Conservation (phyloP, 2,888 invertebrate species). For the Craniophora ligustri region DNA sequence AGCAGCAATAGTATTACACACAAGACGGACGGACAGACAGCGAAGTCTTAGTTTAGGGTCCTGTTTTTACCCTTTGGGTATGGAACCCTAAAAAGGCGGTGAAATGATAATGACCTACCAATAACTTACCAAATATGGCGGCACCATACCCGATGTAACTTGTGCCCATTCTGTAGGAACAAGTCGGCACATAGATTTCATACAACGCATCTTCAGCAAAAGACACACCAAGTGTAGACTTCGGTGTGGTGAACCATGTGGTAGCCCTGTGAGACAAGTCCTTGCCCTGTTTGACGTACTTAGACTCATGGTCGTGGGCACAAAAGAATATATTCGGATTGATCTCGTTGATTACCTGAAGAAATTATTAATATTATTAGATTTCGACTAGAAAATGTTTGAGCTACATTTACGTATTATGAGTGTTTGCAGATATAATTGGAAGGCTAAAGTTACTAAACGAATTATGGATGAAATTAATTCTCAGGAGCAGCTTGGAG, state of each 20-base stretch:
- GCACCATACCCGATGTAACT: constrained; percentile 95
- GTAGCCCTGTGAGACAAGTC: constrained; percentile 60
- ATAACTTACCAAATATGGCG: constrained; percentile 92
- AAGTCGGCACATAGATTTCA: constrained; percentile 97
- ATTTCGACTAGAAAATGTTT: neutral
- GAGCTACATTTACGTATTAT: too few species aligned
- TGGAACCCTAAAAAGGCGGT: too few species aligned
- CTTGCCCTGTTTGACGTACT: constrained; percentile 82
- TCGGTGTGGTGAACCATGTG: constrained; percentile 56
- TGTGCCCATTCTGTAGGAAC: constrained; percentile 98
- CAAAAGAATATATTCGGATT: constrained; percentile 85
- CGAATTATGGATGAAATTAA: too few species aligned
- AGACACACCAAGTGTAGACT: constrained; percentile 62
- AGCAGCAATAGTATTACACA: too few species aligned
- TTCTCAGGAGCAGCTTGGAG: too few species aligned
- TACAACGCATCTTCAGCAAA: constrained; percentile 75
- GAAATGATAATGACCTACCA: too few species aligned
- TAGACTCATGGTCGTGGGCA: constrained; percentile 92
- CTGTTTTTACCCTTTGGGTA: too few species aligned
- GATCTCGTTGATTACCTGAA: constrained; percentile 91
- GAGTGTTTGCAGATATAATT: too few species aligned
- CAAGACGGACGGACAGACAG: too few species aligned
- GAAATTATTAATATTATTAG: neutral
- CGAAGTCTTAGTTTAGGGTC: too few species aligned
- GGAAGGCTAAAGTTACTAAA: too few species aligned